These are phyloP conservation scores for Frieseomelitta varia DNA, from an alignment of 1,140 invertebrate genomes.

Conservation along the genomic window DNA sequence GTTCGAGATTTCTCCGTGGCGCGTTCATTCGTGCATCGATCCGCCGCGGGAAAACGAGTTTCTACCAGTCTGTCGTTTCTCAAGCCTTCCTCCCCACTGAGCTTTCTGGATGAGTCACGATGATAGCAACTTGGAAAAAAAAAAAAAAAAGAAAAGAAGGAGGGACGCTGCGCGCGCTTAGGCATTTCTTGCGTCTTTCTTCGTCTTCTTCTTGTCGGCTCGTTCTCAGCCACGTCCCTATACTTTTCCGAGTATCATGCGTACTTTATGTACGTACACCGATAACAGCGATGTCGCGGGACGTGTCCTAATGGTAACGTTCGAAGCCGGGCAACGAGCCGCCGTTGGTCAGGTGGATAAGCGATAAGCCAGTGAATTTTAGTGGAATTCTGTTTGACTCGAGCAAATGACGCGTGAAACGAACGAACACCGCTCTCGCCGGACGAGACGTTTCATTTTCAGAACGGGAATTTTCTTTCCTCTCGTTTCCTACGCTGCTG, in stretches of 20 bases:
- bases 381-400: slow-evolving; percentile 29
- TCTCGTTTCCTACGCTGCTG: neutral
- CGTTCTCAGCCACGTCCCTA: slow-evolving; percentile 12
- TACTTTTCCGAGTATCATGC: neutral
- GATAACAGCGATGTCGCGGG: slow-evolving; percentile 27
- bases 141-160: slow-evolving; percentile 39
- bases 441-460: neutral
- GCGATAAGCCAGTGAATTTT: slow-evolving; percentile 30
- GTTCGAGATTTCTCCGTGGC: slow-evolving; percentile 28
- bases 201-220: neutral
- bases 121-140: slow-evolving; percentile 56
- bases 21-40: slow-evolving; percentile 42
- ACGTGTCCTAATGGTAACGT: slow-evolving; percentile 10
- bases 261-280: neutral
- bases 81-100: slow-evolving; percentile 22
- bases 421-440: neutral
- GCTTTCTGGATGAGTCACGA: slow-evolving; percentile 67
- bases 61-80: slow-evolving; percentile 42
- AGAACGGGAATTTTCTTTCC: neutral
- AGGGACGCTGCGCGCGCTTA: slow-evolving; percentile 30
- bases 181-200: neutral
- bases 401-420: slow-evolving; percentile 16
- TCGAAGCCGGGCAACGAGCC: neutral
- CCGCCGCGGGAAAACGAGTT: slow-evolving; percentile 49
- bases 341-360: slow-evolving; percentile 12